These are phyloP conservation scores for Erpobdella octoculata DNA, from an alignment of 2,888 invertebrate genomes.

Conservation along the genomic window DNA sequence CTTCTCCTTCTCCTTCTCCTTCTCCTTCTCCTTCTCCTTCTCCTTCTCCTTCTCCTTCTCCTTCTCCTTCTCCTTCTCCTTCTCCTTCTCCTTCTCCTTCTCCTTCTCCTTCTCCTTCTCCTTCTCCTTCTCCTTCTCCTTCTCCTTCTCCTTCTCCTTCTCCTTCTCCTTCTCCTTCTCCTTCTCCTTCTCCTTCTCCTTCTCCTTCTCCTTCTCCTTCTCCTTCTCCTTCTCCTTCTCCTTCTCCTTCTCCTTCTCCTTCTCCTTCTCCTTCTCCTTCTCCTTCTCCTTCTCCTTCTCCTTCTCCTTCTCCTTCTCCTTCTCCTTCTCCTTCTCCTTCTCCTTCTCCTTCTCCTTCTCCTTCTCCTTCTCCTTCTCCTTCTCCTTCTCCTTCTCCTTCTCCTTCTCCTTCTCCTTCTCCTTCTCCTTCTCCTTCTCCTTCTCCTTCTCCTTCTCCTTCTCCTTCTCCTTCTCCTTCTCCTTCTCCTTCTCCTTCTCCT, in stretches of 20 bases:
- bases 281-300: slow-evolving; percentile 1
- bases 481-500: not conserved
- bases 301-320: slow-evolving; percentile 1
- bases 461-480: not conserved
- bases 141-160: not conserved
- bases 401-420: not conserved
- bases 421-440: not conserved
- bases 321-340: slow-evolving; percentile 3
- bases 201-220: not conserved
- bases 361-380: not conserved
- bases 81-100: not conserved
- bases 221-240: not conserved
- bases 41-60: not conserved
- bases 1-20: slow-evolving; percentile 1
- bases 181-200: not conserved
- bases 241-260: no score
- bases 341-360: not conserved
- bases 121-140: not conserved
- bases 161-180: not conserved
- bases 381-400: not conserved
- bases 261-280: no score
- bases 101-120: not conserved
- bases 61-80: not conserved
- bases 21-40: not conserved
- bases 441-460: not conserved